Evolutionary conservation across 2,113 vertebrate species (phyloP), one percentile per base, ranked within the genome.

Genomic region (Tachuris rubrigastra): DNA sequence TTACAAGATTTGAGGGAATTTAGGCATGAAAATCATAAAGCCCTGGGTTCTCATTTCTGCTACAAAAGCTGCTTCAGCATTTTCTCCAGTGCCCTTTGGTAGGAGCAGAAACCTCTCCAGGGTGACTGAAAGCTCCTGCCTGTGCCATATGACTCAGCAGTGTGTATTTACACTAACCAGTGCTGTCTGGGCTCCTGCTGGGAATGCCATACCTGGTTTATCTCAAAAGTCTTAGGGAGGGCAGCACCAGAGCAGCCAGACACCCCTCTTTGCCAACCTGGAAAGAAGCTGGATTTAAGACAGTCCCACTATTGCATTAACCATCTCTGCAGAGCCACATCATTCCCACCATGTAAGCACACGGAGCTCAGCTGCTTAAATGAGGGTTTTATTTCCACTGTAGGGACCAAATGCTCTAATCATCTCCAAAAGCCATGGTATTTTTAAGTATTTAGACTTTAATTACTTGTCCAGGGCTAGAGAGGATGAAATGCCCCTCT

Each of bases 281-380:
- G 41, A 50, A 60, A 44, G n/a, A n/a, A 41, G 16, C 5, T 4
- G 4, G 12, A 35, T 58, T 42, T 60, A 42, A 79, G 72, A 31
- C 24, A 15, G n/a, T 47, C 46, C 59, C 59, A 5, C 35, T 46
- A 42, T 3, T 65, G 20, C 23, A 17, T 15, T 31, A 67, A 12
- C 22, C 19, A 46, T 4, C 33, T 63, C 66, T 13, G 35, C 52
- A 68, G 58, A 0, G 0, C 47, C 14, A 8, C 18, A 9, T 8
- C 7, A 4, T 11, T 77, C 44, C 56, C 28, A 55, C 28, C 39
- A 5, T 1, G 39, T 5, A 74, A 74, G 27, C 55, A 49, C 59
- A 63, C 31, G 58, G 31, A 63, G 41, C 9, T 80, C 72, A 35
- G 42, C 27, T 65, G 33, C 30, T 92, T 25, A 73, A 84, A 66